Conservation (phyloP, 1,140 invertebrate species). For the Cydia fagiglandana region DNA sequence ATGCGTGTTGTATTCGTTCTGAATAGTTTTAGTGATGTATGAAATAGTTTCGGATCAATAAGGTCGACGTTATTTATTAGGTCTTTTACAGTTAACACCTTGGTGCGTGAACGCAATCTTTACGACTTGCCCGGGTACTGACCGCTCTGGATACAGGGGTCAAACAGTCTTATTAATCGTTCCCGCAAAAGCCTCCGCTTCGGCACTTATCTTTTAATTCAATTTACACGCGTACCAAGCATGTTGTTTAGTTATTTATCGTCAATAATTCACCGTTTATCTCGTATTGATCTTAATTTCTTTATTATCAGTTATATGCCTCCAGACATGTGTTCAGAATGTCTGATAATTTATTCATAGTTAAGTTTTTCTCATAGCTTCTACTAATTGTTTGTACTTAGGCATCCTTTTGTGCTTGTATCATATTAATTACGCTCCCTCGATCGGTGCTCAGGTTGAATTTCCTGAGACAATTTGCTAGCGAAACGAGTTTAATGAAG, state of each 20-base stretch:
- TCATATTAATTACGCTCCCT: conserved; percentile 18
- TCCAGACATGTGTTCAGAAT: conserved; percentile 29
- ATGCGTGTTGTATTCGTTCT: conserved; percentile 34
- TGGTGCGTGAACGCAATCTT: conserved; percentile 51
- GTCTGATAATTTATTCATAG: conserved; percentile 1
- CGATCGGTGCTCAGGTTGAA: background rate
- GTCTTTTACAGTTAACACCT: conserved; percentile 51
- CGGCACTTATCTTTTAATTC: conserved; percentile 73
- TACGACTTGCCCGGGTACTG: conserved; percentile 35
- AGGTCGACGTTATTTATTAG: conserved; percentile 41
- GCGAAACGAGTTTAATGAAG: conserved; percentile 49
- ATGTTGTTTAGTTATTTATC: conserved; percentile 70
- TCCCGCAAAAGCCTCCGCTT: conserved; percentile 59
- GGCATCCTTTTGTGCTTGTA: conserved; percentile 3
- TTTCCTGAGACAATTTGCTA: conserved; percentile 25
- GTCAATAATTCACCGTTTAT: conserved; percentile 59
- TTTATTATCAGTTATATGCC: conserved; percentile 60
- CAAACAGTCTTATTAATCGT: conserved; percentile 62
- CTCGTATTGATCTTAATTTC: conserved; percentile 67
- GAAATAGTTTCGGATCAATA: conserved; percentile 10
- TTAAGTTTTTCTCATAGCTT: background rate
- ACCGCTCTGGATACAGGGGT: conserved; percentile 46
- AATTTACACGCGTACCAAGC: conserved; percentile 67
- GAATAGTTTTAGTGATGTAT: conserved; percentile 25
- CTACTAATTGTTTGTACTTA: conserved; percentile 10